Evolutionary conservation across 2,113 vertebrate genomes (phyloP), one percentile per base, ranked within the genome.

Genomic region (Desmodus rotundus): DNA sequence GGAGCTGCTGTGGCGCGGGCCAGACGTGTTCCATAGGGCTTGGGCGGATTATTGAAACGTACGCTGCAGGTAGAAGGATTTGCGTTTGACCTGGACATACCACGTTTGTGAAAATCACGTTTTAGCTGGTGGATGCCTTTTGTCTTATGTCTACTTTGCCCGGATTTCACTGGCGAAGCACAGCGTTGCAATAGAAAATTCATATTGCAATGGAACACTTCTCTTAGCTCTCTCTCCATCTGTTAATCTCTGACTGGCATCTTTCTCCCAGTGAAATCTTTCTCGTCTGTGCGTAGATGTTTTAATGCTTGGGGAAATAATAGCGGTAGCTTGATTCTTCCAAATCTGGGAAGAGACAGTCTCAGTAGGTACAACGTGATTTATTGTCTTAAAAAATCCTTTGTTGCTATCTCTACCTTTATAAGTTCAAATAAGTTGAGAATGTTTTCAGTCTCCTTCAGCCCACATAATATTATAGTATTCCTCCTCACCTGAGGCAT

Each of bases 121-220:
- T 93, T 80, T 86, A 41, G 8, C 77, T 77, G 92, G 68, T 38
- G 14, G 17, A 58, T 50, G 20, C 63, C 56, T 86, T 13, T 0
- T 10, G 52, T 93, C 65, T 86, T 81, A 3, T 3, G 19, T 91
- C 82, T 56, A 28, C 1, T 50, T 97, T 95, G 26, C 19, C 61
- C 2, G 31, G 8, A 15, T 88, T 93, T 98, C 63, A 88, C 38
- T 87, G 84, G 58, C 43, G 86, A 89, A 93, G 68, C 45, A 89
- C 73, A 91, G 33, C 38, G 43, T 95, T 92, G 65, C 33, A 20
- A 33, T 17, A 87, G 63, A 85, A 87, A 82, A 38, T 95, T 93
- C 72, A 63, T 96, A 93, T 61, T 97, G 89, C 96, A 95, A 74
- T 77, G 65, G 65, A 72, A 97, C 91, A 52, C 85, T 85, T 81